Percentiles rank a stretch among this genome's conserved stretches.
Conservation (phyloP, 2,113 vertebrate genomes). For the Prunella fulvescens region DNA sequence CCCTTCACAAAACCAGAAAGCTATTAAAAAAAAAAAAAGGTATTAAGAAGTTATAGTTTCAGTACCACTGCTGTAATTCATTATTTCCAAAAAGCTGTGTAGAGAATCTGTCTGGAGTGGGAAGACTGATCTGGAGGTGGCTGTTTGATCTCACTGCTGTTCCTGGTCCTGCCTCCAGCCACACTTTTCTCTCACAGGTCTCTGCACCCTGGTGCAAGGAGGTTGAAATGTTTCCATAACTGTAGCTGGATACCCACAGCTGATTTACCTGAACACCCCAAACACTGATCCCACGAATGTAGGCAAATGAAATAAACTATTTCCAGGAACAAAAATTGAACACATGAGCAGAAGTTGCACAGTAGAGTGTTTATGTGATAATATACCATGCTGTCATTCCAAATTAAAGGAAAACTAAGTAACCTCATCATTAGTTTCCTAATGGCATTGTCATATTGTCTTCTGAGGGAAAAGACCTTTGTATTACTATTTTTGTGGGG, state of each 20-base stretch:
- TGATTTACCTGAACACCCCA: background rate
- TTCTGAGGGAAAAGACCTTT: background rate
- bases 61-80: background rate
- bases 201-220: background rate
- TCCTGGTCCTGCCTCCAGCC: background rate
- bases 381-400: background rate
- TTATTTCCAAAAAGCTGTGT: background rate
- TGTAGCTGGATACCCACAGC: background rate
- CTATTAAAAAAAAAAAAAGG: background rate
- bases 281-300: background rate
- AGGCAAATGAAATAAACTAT: background rate
- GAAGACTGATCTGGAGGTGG: background rate
- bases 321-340: background rate
- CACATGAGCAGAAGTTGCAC: background rate
- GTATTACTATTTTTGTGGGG: background rate
- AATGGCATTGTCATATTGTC: background rate
- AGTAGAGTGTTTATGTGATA: background rate
- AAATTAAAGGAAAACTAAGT: background rate
- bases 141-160: background rate
- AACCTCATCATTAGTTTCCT: background rate
- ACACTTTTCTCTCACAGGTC: background rate
- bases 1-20: background rate
- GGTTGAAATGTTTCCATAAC: background rate
- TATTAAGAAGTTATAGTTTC: background rate
- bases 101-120: background rate